phyloP scores from a whole-genome alignment of 2,113 vertebrate species.

The Phoenicopterus ruber region DNA sequence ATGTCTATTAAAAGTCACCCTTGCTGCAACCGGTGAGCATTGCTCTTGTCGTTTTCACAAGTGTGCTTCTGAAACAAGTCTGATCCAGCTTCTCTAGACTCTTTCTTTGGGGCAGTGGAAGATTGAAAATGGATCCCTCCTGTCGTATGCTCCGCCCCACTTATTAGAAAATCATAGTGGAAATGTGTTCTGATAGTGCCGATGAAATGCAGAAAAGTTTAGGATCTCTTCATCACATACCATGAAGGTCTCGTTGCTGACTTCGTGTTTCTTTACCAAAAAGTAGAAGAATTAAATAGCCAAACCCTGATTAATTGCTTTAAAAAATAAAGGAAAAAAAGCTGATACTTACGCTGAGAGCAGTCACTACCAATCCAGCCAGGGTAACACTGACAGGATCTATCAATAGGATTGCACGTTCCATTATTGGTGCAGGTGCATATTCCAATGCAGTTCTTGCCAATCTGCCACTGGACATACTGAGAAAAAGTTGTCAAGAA shows the following conservation, averaged over 20 bases:
- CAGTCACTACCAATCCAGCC: slow-evolving; percentile 98
- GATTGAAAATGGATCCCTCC: neutral
- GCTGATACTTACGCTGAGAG: slow-evolving; percentile 87
- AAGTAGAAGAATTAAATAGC: neutral
- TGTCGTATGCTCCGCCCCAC: neutral
- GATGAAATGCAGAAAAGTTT: neutral
- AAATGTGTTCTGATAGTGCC: neutral
- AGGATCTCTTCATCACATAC: neutral
- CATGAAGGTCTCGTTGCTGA: neutral
- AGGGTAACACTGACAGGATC: slow-evolving; percentile 95
- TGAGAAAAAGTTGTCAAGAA: slow-evolving; percentile 54
- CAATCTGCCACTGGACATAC: slow-evolving; percentile 96
- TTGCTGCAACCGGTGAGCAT: neutral
- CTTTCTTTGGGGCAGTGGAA: neutral
- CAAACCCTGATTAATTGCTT: neutral
- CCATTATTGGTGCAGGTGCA: slow-evolving; percentile 96
- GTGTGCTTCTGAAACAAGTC: neutral
- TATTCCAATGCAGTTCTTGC: slow-evolving; percentile 86
- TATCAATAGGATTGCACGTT: slow-evolving; percentile 95
- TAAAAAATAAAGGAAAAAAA: neutral
- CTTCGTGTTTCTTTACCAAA: neutral
- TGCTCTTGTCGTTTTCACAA: neutral
- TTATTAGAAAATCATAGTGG: neutral
- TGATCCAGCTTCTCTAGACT: neutral
- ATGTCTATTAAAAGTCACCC: too few relatives aligned